Base-by-base conservation (phyloP, 2,797 vertebrate genomes). In the Hirundo rustica region DNA sequence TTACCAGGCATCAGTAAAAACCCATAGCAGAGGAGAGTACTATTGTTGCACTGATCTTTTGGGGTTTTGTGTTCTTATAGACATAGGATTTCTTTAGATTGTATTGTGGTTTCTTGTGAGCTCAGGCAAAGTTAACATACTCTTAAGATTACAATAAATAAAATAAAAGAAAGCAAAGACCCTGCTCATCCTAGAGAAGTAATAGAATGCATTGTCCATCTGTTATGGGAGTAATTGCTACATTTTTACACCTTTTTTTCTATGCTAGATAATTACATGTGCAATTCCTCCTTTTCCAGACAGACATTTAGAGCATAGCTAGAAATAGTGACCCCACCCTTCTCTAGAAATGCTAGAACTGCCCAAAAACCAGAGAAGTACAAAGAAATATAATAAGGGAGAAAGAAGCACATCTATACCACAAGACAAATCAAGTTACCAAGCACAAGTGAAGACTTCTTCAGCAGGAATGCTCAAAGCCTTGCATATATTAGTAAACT, bases 281-380 rank as follows among this genome's bases (percentile, higher is more conserved):
- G 29, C 29, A 77, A 61, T 89, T 78, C 62, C 55, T 91, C 29
- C 48, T 72, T 84, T 82, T 60, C 42, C 57, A 76, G 45, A 38
- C 10, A 73, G 42, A 14, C 21, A 25, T 77, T 91, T 67, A 54
- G 36, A 88, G 22, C 79, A 64, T 29, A 86, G 62, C 60, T 92
- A 78, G 96, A 93, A 95, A 80, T 68, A 85, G 51, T 74, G 85
- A 13, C 71, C 16, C 64, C 29, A 13, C 79, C 55, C 65, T 96
- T 96, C 88, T 70, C 78, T 94, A 89, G 96, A 91, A 88, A 81
- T 89, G 72, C 79, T 94, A 84, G 92, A 94, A 87, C 82, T 92
- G 74, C 86, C 87, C 32, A 9, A 91, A 96, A 94, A 61, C 0
- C 13, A 92, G 84, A 94, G 68, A 83, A 88, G 9, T 92, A 55